phyloP scores from a whole-genome alignment of 2,113 vertebrate species.

The Cochlearius cochlearius region DNA sequence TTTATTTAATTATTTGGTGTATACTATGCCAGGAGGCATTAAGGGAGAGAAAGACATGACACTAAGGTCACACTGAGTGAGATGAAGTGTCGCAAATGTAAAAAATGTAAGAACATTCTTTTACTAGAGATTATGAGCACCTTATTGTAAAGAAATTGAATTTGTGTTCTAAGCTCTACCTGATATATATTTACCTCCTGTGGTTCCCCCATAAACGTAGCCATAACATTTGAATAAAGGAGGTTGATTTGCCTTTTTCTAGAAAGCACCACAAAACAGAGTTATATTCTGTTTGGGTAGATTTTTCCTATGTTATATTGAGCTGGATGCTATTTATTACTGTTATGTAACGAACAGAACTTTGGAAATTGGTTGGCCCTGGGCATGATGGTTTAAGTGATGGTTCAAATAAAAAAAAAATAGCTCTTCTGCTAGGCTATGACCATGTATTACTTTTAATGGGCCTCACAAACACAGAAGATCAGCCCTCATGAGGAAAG shows the following conservation, averaged over 20 bases:
- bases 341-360: not conserved
- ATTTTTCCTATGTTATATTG: not conserved
- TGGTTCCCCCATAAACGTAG: not conserved
- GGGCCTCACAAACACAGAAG: not conserved
- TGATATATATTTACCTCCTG: not conserved
- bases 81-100: not conserved
- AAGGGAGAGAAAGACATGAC: not conserved
- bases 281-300: not conserved
- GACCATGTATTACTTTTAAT: not conserved
- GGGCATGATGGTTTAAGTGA: not conserved
- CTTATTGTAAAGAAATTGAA: not conserved
- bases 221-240: not conserved
- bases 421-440: not conserved
- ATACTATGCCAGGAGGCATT: not conserved
- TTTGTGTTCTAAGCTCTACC: not conserved
- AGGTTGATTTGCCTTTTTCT: not conserved
- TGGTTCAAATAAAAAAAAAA: not conserved
- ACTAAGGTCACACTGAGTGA: not conserved
- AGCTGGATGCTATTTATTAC: not conserved
- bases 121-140: not conserved
- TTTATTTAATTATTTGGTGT: not conserved
- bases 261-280: not conserved
- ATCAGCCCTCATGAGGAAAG: not conserved
- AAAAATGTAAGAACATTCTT: not conserved
- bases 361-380: not conserved